Base-by-base conservation (phyloP, 2,797 vertebrate species). In the Luscinia luscinia region DNA sequence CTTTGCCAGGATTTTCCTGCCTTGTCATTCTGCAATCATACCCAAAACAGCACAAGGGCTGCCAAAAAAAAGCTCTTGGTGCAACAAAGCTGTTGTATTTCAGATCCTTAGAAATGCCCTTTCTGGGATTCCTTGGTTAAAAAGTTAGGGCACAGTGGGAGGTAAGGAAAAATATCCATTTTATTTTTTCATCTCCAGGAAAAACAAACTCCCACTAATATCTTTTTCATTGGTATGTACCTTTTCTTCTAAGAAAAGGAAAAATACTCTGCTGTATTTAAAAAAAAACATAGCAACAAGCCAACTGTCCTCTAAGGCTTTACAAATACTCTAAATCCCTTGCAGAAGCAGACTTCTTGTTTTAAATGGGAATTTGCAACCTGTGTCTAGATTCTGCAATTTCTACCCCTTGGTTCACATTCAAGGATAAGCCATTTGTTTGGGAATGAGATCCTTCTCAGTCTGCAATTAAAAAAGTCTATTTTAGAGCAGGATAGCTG, bases 401-500 rank as follows among this genome's bases (percentile, higher is more conserved):
- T 91, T 85, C 15, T 28, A 28, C n/a, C 24, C 38, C 59, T 84
- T 27, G 15, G 51, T 61, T 59, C 81, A 17, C 1, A 1, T 14
- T 38, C 61, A 58, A 34, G 2, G 34, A 73, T 12, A 87, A 92
- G 11, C 9, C 51, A 57, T 72, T 92, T 89, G 19, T 76, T 55
- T 77, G 46, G 68, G 46, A 93, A 73, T 12, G 11, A 74, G 74
- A 84, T 54, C 61, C 73, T 32, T 54, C 51, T 95, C 80, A 34
- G 23, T 17, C 79, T 4, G 27, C 24, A 94, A 89, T 93, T 89
- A 96, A 77, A 94, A 96, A 91, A 12, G 40, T 55, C 55, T 82
- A 4, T 67, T 96, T 93, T 58, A 64, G 54, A 89, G 27, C 45
- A 87, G 77, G 75, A 79, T 72, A 20, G 45, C 69, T 93, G 77